phyloP scores from a whole-genome alignment of 2,888 invertebrate genomes.

The Synergus laeviventris region DNA sequence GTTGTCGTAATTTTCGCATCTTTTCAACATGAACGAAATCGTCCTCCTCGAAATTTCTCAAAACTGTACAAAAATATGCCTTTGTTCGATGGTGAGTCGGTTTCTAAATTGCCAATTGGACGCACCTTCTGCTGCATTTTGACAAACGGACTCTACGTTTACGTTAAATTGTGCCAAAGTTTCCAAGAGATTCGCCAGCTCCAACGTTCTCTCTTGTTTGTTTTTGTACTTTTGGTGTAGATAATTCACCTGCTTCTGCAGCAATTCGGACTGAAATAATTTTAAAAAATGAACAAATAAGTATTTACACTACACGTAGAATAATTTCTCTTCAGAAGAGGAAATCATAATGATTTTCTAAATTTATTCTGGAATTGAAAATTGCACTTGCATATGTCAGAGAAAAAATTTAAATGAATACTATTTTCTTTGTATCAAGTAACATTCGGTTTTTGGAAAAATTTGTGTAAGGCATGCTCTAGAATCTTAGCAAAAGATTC shows the following conservation, averaged over 20 bases:
- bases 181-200: conserved; percentile 62
- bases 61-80: conserved; percentile 51
- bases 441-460: background rate
- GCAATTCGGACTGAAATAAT: conserved; percentile 47
- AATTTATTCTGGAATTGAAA: too few relatives aligned
- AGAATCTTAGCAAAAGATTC: background rate
- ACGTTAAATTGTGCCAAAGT: conserved; percentile 60
- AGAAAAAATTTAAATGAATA: background rate
- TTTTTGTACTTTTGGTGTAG: conserved; percentile 37
- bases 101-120: conserved; percentile 19
- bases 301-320: background rate
- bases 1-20: conserved; percentile 59
- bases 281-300: background rate
- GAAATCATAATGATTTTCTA: too few relatives aligned
- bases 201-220: conserved; percentile 51
- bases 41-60: conserved; percentile 59
- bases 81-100: conserved; percentile 28
- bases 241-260: conserved; percentile 47
- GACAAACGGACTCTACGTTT: conserved; percentile 57
- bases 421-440: background rate
- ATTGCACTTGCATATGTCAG: background rate
- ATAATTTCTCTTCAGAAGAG: too few relatives aligned
- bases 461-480: background rate
- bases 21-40: conserved; percentile 55
- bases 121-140: conserved; percentile 59